Conservation (phyloP, 2,113 vertebrate species). For the Barnardius zonarius region DNA sequence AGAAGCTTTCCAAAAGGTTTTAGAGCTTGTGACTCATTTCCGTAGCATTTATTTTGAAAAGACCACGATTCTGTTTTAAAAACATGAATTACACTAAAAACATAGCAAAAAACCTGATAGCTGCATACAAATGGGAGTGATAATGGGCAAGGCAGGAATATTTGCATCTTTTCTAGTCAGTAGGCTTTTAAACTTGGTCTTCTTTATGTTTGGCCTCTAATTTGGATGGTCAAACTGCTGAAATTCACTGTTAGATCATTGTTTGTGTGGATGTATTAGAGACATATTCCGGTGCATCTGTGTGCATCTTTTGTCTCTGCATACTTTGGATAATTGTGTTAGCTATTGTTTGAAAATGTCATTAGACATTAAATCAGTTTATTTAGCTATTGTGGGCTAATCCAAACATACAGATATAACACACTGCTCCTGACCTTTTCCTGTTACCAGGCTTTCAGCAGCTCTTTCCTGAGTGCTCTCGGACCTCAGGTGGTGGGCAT, state of each 20-base stretch:
- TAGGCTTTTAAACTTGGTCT: background rate
- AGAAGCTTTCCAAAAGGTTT: background rate
- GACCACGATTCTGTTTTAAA: background rate
- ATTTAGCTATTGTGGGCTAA: constrained; percentile 29
- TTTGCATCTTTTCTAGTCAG: background rate
- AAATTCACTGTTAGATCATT: background rate
- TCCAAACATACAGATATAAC: constrained; percentile 8
- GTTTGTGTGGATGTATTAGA: background rate
- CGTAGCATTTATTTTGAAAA: background rate
- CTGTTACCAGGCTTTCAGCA: background rate
- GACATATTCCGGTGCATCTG: background rate
- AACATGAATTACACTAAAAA: background rate
- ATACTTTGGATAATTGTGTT: constrained; percentile 20
- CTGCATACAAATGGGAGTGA: background rate
- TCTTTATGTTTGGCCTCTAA: background rate
- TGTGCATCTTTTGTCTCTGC: background rate
- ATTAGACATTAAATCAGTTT: constrained; percentile 47
- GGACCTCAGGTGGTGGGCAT: background rate
- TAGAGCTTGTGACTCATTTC: background rate
- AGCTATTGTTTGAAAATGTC: constrained; percentile 46
- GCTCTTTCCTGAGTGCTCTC: background rate
- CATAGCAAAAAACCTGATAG: background rate
- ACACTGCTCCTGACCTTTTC: constrained; percentile 11
- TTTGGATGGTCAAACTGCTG: background rate
- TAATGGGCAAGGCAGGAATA: background rate